Conservation (phyloP, 2,113 vertebrate genomes). For the Lipophrys pholis region DNA sequence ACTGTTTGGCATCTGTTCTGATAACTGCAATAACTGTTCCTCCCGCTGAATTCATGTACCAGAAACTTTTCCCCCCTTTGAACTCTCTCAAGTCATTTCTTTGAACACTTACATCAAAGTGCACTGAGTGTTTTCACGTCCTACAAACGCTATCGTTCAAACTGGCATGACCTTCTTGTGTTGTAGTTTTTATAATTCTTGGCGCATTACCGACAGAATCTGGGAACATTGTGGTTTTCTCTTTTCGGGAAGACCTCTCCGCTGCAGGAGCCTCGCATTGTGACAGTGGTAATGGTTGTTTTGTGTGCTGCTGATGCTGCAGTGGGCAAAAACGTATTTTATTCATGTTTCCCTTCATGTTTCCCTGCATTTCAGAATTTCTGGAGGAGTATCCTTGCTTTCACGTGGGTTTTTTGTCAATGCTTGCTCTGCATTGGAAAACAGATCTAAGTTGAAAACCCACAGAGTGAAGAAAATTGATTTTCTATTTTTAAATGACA, state of each 20-base stretch:
- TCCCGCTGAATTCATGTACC: not conserved
- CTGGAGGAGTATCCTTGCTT: not conserved
- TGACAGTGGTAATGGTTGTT: slow-evolving; percentile 2
- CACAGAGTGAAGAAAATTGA: not conserved
- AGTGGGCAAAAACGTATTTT: slow-evolving; percentile 23
- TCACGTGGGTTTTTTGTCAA: not conserved
- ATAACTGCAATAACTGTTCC: not conserved
- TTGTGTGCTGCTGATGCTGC: slow-evolving; percentile 25
- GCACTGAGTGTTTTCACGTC: not conserved
- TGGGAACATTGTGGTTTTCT: slow-evolving; percentile 6
- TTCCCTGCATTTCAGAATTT: slow-evolving; percentile 8
- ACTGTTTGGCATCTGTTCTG: not conserved
- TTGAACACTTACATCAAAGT: slow-evolving; percentile 30
- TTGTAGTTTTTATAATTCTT: slow-evolving; percentile 9
- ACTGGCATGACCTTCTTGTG: not conserved
- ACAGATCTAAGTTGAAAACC: slow-evolving; percentile 5
- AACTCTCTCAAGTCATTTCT: not conserved
- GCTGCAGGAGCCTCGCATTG: slow-evolving; percentile 3
- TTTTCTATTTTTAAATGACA: no score
- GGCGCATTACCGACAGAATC: not conserved
- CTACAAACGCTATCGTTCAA: not conserved
- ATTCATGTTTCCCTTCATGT: slow-evolving; percentile 12
- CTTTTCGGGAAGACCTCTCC: not conserved
- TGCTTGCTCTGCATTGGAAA: slow-evolving; percentile 15
- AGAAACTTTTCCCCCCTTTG: slow-evolving; percentile 1